These are phyloP conservation scores for Vombatus ursinus DNA, from an alignment of 2,113 vertebrate genomes.

Conservation along the genomic window DNA sequence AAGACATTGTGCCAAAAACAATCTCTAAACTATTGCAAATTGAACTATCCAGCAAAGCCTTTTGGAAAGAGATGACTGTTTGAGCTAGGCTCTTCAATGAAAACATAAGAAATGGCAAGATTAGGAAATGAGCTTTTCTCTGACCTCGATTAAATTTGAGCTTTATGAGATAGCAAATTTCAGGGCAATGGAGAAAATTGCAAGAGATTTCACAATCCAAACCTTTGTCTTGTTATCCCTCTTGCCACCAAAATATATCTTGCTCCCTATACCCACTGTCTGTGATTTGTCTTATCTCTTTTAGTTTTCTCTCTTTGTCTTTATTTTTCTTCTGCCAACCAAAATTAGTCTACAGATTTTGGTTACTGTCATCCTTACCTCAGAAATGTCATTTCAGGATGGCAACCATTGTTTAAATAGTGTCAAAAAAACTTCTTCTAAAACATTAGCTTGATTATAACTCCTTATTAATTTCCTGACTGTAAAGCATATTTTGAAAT, in stretches of 20 bases:
- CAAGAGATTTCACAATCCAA: neutral
- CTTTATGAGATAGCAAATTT: neutral
- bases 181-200: neutral
- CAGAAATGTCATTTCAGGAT: neutral
- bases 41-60: neutral
- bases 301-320: neutral
- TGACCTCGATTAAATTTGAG: neutral
- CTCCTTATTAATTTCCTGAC: neutral
- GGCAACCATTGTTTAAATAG: neutral
- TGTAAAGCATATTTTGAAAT: neutral
- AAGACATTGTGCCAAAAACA: neutral
- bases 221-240: neutral
- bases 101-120: neutral
- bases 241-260: neutral
- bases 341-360: neutral
- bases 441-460: neutral
- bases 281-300: neutral
- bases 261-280: neutral
- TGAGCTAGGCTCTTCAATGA: neutral
- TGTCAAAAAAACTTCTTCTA: neutral
- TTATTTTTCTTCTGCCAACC: neutral
- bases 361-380: neutral
- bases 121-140: neutral
- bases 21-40: neutral
- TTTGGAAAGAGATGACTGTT: neutral